Evolutionary conservation across 2,888 invertebrate genomes (phyloP).

Genomic region (Bruchidius siliquastri): DNA sequence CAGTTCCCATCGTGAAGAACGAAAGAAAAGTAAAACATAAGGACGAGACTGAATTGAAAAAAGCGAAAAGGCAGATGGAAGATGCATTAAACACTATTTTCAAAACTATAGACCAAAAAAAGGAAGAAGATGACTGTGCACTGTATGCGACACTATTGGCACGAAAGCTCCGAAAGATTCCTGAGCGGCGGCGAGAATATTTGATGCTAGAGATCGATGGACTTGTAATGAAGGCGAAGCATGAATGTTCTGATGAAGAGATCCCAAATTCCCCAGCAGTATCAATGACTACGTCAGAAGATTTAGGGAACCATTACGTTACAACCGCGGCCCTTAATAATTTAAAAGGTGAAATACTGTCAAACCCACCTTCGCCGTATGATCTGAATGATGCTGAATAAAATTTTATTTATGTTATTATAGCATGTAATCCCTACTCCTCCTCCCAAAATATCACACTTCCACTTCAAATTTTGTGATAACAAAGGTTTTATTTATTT

Average conservation of each 20-base stretch:
- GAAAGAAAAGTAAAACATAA: not conserved
- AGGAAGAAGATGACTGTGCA: constrained; percentile 6
- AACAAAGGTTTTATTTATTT: too few species aligned
- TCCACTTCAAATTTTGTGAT: too few species aligned
- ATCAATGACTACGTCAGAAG: not conserved
- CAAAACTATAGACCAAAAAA: not conserved
- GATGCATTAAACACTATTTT: not conserved
- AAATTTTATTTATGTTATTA: not conserved
- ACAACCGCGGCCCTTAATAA: not conserved
- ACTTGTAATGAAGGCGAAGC: not conserved
- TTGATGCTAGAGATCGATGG: constrained; percentile 6
- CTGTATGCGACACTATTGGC: constrained; percentile 6
- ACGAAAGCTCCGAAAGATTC: constrained; percentile 3
- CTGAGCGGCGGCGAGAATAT: not conserved
- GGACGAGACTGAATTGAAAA: not conserved
- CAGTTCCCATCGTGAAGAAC: not conserved
- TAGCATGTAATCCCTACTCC: too few species aligned
- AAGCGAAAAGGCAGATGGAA: not conserved
- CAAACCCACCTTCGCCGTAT: not conserved
- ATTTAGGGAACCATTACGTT: not conserved
- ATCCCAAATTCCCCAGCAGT: not conserved
- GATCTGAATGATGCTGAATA: not conserved
- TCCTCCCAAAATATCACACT: too few species aligned
- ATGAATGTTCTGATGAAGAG: not conserved
- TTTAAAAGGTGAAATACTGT: not conserved